phyloP scores from a whole-genome alignment of 2,113 vertebrate genomes.

The Rana temporaria region DNA sequence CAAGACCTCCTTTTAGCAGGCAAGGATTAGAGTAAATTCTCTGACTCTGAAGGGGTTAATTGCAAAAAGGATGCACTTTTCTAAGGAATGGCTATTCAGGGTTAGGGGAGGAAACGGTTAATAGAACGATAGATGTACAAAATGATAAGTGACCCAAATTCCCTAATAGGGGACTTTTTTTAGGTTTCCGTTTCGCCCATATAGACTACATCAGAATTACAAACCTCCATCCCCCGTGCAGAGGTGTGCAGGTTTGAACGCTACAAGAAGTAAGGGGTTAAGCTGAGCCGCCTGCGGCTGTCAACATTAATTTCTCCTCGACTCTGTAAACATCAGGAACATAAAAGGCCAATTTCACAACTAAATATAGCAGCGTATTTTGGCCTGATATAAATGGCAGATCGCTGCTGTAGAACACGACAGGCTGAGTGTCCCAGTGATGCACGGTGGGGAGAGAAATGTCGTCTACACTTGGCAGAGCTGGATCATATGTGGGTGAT shows the following conservation, averaged over 20 bases:
- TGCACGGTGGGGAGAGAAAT: slow-evolving; percentile 1
- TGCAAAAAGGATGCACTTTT: too few species aligned
- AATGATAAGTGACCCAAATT: not conserved
- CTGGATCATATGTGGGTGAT: not conserved
- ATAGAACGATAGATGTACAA: not conserved
- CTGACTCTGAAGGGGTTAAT: too few species aligned
- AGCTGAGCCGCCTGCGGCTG: slow-evolving; percentile 38
- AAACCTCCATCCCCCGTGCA: not conserved
- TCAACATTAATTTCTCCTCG: slow-evolving; percentile 56
- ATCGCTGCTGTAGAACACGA: slow-evolving; percentile 56
- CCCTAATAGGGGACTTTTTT: not conserved
- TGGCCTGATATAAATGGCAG: slow-evolving; percentile 56
- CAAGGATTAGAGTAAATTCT: too few species aligned
- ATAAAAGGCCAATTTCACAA: slow-evolving; percentile 59
- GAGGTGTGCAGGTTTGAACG: not conserved
- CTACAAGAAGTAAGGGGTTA: slow-evolving; percentile 38
- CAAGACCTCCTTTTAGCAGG: slow-evolving; percentile 33
- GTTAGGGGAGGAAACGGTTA: not conserved
- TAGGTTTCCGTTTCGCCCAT: not conserved
- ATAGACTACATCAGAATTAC: not conserved
- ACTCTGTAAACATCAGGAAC: slow-evolving; percentile 57
- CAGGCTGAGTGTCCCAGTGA: slow-evolving; percentile 47
- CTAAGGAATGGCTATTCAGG: too few species aligned
- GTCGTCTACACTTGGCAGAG: not conserved
- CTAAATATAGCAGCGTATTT: slow-evolving; percentile 57